Percentiles rank a stretch among this genome's conserved stretches.
phyloP scores from a whole-genome alignment of 2,113 vertebrate genomes.

The Pteruthius melanotis region DNA sequence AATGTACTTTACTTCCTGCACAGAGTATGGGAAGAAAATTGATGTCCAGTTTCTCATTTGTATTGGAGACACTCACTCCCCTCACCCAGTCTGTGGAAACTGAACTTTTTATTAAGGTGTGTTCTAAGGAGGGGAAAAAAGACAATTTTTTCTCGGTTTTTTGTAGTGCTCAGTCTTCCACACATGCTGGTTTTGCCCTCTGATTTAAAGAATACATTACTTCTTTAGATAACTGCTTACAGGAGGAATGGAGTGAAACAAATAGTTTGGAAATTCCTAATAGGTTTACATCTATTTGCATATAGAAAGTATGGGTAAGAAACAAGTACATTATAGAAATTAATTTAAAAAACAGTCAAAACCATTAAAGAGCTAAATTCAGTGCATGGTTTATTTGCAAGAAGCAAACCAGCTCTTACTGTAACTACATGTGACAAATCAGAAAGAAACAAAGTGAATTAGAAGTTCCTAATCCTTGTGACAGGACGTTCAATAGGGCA shows the following conservation, averaged over 20 bases:
- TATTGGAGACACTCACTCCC: not conserved
- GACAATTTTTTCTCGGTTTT: not conserved
- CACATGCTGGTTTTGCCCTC: not conserved
- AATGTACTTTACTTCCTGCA: not conserved
- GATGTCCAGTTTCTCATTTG: not conserved
- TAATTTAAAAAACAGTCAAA: not conserved
- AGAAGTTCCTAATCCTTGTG: not conserved
- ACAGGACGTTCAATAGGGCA: not conserved
- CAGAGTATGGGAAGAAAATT: not conserved
- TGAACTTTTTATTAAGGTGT: not conserved
- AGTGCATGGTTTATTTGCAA: slow-evolving; percentile 39
- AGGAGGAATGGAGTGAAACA: not conserved
- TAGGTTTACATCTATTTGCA: not conserved
- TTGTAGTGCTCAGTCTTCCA: not conserved
- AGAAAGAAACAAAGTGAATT: not conserved
- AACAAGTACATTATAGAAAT: not conserved
- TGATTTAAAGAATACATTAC: not conserved
- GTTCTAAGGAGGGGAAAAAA: not conserved
- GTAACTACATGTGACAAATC: not conserved
- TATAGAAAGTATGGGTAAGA: not conserved
- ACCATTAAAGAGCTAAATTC: not conserved
- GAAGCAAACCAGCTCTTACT: not conserved
- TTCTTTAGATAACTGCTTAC: not conserved
- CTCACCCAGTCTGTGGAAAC: not conserved
- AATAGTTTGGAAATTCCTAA: not conserved